Evolutionary conservation across 2,797 vertebrate species (phyloP).

Genomic region (Lacerta bilineata): DNA sequence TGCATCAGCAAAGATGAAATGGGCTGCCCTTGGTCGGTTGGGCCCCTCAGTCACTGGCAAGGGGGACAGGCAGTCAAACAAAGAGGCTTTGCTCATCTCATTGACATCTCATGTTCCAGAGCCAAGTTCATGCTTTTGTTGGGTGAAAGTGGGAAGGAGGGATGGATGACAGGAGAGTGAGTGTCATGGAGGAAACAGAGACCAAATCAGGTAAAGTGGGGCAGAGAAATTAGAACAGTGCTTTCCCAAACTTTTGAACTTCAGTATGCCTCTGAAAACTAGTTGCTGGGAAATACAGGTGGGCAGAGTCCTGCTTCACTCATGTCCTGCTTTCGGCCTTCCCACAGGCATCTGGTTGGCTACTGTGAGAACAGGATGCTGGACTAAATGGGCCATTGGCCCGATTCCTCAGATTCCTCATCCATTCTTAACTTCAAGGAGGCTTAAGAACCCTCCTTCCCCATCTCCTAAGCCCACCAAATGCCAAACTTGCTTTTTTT

Average conservation of each 20-base stretch:
- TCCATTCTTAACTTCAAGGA: not conserved
- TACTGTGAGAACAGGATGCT: too few relatives aligned
- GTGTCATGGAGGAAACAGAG: not conserved
- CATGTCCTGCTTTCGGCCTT: too few relatives aligned
- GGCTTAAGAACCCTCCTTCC: not conserved
- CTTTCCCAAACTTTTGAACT: not conserved
- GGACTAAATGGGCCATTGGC: too few relatives aligned
- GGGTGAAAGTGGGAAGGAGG: not conserved
- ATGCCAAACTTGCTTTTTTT: not conserved
- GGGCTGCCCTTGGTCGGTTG: slow-evolving; percentile 31
- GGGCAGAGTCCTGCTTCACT: too few relatives aligned
- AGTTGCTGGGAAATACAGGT: too few relatives aligned
- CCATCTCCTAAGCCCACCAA: not conserved
- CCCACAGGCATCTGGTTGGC: too few relatives aligned
- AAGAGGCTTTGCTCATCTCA: not conserved
- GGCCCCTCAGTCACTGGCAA: not conserved
- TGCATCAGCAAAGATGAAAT: slow-evolving; percentile 66
- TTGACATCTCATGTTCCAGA: slow-evolving; percentile 28
- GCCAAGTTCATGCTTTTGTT: slow-evolving; percentile 45
- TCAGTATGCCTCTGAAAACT: too few relatives aligned
- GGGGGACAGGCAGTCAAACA: not conserved
- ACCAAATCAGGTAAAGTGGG: not conserved
- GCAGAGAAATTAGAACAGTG: not conserved
- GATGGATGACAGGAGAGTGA: not conserved
- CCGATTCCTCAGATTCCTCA: too few relatives aligned